Base-by-base conservation (phyloP, 2,888 invertebrate species). In the Macaria notata region DNA sequence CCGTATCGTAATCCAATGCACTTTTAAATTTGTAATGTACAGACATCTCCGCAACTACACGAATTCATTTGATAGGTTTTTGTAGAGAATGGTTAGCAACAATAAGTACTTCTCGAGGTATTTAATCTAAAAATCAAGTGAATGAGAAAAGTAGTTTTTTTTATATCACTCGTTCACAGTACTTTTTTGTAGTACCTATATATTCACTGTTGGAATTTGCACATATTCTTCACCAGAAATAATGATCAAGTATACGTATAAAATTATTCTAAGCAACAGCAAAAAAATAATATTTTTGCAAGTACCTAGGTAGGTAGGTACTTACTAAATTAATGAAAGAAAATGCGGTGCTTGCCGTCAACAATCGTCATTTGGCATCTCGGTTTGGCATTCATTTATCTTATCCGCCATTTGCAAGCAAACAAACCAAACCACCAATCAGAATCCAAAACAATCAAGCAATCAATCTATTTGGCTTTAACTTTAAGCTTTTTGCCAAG, bases 21-120 rank as follows among this genome's bases (percentile, higher is more conserved):
- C 98, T 98, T 92, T 99, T 99, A 84, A 99, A 99, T 89, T 99
- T 99, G 92, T 99, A 99, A 89, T 99, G 99, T 69, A 99, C 98
- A 78, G 98, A 98, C 96, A 98, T 98, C 79, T 83, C 91, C 78
- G 72, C 59, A 64, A 70, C 29, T 31, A 46, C 46, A 30, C 9
- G 19, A 41, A 50, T 46, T 59, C 57, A 59, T 62, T 52, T 64
- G 54, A 48, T 47, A 33, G 57, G 61, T 59, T 59, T 64, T 54
- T 39, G 44, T 52, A 9, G 30, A 30, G 54, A 64, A 66, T 61
- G 47, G 49, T 61, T 66, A 67, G 3, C 33, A 52, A 31, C 5
- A 33, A 4, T 4, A n/a, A 43, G 36, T 36, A 7, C 9, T 43
- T 49, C 4, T 9, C 7, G 7, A 44, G 8, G 8, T 29, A n/a